Evolutionary conservation across 2,113 vertebrate genomes (phyloP).

Genomic region (Oryzias javanicus): DNA sequence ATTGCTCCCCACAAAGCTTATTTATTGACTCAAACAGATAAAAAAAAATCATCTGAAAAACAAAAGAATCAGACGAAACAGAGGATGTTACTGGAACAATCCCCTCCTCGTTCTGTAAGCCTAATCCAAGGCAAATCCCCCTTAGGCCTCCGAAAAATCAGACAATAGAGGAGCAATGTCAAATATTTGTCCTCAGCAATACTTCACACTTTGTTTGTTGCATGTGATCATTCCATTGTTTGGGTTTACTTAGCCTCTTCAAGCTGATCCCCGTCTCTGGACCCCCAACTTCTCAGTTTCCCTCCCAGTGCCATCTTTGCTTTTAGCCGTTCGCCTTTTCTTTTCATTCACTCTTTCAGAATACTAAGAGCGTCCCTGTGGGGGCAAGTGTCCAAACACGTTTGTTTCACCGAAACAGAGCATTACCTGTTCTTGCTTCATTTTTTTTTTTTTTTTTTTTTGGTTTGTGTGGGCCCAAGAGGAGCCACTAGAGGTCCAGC

Average conservation of each 20-base stretch:
- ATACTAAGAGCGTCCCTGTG: conserved; percentile 44
- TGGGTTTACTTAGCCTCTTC: conserved; percentile 27
- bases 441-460: conserved; percentile 23
- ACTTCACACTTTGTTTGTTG: conserved; percentile 66
- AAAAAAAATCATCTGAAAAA: conserved; percentile 73
- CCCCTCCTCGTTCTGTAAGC: conserved; percentile 54
- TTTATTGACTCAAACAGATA: conserved; percentile 70
- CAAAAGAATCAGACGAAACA: conserved; percentile 66
- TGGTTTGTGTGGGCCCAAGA: conserved; percentile 41
- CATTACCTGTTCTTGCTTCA: conserved; percentile 32
- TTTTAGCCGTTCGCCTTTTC: conserved; percentile 57
- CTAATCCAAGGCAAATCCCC: conserved; percentile 73
- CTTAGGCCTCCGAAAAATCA: conserved; percentile 68
- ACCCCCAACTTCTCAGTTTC: conserved; percentile 21
- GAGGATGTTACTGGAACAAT: conserved; percentile 67
- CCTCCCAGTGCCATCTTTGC: conserved; percentile 29
- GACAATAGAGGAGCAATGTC: conserved; percentile 62
- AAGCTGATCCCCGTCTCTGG: conserved; percentile 53
- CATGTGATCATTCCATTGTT: conserved; percentile 64
- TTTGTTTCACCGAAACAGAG: conserved; percentile 63
- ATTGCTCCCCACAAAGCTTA: conserved; percentile 73
- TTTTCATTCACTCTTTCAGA: conserved; percentile 62
- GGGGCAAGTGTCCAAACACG: conserved; percentile 61
- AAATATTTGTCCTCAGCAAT: conserved; percentile 72
- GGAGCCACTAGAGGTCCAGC: conserved; percentile 69